These are phyloP conservation scores for Melitaea cinxia DNA, from an alignment of 1,140 invertebrate genomes.

Conservation along the genomic window DNA sequence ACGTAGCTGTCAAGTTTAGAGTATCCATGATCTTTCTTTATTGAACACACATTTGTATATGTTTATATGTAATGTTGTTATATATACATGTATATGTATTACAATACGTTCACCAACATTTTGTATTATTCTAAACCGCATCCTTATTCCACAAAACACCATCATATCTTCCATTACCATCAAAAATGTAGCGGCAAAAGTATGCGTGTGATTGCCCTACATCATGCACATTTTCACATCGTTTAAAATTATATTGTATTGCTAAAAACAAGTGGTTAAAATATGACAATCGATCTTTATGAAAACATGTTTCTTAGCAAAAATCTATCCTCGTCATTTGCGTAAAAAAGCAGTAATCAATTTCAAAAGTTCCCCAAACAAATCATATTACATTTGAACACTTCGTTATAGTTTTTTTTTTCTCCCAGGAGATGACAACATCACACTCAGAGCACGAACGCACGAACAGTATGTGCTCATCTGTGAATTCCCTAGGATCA, in stretches of 20 bases:
- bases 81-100: slow-evolving; percentile 45
- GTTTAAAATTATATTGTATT: not conserved
- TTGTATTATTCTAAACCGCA: slow-evolving; percentile 45
- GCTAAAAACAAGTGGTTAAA: too few relatives aligned
- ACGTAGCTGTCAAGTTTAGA: slow-evolving; percentile 4
- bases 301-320: too few relatives aligned
- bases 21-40: not conserved
- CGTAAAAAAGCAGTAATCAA: too few relatives aligned
- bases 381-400: not conserved
- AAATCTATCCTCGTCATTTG: too few relatives aligned
- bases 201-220: slow-evolving; percentile 44
- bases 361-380: not conserved
- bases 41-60: slow-evolving; percentile 20
- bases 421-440: slow-evolving; percentile 76
- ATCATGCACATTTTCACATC: not conserved
- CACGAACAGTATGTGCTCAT: slow-evolving; percentile 86
- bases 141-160: slow-evolving; percentile 34
- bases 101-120: slow-evolving; percentile 46
- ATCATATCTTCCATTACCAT: slow-evolving; percentile 28
- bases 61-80: slow-evolving; percentile 33
- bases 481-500: slow-evolving; percentile 83
- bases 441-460: slow-evolving; percentile 85
- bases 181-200: slow-evolving; percentile 25
- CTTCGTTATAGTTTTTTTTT: slow-evolving; percentile 38
- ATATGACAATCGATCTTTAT: too few relatives aligned